Evolutionary conservation across 1,140 invertebrate genomes (phyloP), one percentile per base, ranked within the genome.

Genomic region (Neodiprion fabricii): DNA sequence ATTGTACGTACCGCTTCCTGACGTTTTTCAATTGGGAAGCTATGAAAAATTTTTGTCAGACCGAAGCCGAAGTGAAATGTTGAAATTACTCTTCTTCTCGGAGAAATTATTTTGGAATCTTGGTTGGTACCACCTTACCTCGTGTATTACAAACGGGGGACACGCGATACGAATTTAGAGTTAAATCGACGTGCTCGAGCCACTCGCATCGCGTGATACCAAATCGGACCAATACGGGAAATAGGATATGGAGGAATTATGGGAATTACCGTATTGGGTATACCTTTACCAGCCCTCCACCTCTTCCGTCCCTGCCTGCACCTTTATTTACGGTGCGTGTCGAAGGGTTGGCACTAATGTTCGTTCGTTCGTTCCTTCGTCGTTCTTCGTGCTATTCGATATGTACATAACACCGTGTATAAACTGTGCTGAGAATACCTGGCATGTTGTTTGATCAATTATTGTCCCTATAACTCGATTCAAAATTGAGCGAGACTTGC

Each of bases 11-110:
- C 50, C 21, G 14, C 23, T 67, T 11, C 73, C 5, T 71, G 72
- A 76, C 77, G 80, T 81, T 81, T 79, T 40, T 40, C 28, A 40
- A 40, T 40, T 40, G 28, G 5, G 28, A 40, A 40, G 17, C 5
- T 40, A 40, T 5, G 78, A 76, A 80, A 80, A 78, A 81, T 81
- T 74, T 71, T 28, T 70, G 8, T 10, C 11, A 21, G 21, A 50
- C 17, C 61, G 50, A 8, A 69, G 48, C 69, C 23, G 68, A 40
- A 49, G 10, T 9, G 21, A n/a, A 40, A 40, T 3, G 28, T 40
- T 40, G 5, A 40, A 40, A 40, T 40, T 40, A 40, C 28, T 40
- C 28, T 40, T 40, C 28, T 40, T 40, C 2, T 40, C 2, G 28
- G 28, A 40, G 28, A 40, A 40, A 40, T 40, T 40, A 40, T 40